These are phyloP conservation scores for Lepidurus apus DNA, from an alignment of 1,140 invertebrate genomes.

Conservation along the genomic window DNA sequence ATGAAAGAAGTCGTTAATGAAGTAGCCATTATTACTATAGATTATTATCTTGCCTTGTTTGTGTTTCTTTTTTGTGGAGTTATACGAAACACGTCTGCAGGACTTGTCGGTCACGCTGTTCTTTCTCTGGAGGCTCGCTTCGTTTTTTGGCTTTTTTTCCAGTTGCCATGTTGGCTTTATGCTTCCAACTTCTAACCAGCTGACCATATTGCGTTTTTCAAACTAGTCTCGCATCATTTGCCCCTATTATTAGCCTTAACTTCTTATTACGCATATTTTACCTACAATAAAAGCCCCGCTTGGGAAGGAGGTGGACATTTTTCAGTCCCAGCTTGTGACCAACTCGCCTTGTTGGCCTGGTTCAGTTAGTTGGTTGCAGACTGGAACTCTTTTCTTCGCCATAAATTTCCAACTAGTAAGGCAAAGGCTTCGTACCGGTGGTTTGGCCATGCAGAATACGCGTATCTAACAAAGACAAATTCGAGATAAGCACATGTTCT, in stretches of 20 bases:
- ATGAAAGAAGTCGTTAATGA: background rate
- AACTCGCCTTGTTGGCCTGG: background rate
- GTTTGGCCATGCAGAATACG: background rate
- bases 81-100: background rate
- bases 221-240: background rate
- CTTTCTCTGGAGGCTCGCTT: background rate
- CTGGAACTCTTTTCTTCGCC: background rate
- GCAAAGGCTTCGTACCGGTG: background rate
- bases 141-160: background rate
- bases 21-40: background rate
- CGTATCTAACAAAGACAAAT: slow-evolving; percentile 16
- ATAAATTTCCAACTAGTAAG: background rate
- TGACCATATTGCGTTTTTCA: background rate
- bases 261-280: background rate
- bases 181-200: background rate
- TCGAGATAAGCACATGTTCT: background rate
- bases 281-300: background rate
- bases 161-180: background rate
- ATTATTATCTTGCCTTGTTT: too few species aligned
- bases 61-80: too few species aligned
- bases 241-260: background rate
- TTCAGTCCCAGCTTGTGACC: background rate
- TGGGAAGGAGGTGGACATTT: background rate
- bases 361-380: background rate
- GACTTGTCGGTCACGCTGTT: background rate